phyloP scores from a whole-genome alignment of 2,113 vertebrate species.

The Ageneiosus marmoratus region DNA sequence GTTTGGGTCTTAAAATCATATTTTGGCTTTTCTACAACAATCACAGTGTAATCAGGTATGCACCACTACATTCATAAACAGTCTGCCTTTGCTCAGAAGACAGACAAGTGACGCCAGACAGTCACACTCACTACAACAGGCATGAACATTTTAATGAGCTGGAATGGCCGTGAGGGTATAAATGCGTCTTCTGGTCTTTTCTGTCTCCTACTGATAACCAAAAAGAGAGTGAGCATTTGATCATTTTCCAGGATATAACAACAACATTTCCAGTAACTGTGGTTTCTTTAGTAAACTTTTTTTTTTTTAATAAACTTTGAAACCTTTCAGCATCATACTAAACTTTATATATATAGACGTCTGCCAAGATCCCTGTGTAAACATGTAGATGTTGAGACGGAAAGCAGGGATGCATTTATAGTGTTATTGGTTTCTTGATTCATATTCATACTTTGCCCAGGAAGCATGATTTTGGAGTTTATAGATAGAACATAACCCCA shows the following conservation, averaged over 20 bases:
- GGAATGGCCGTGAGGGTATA: constrained; percentile 52
- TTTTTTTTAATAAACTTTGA: constrained; percentile 72
- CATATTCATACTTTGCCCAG: constrained; percentile 6
- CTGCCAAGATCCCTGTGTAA: constrained; percentile 66
- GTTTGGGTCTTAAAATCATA: constrained; percentile 54
- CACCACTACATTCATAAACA: constrained; percentile 65
- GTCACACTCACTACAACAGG: constrained; percentile 62
- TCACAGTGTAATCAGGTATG: constrained; percentile 63
- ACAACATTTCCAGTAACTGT: constrained; percentile 62
- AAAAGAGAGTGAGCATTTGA: constrained; percentile 45
- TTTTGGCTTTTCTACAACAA: constrained; percentile 62
- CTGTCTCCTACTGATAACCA: constrained; percentile 36
- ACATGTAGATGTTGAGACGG: constrained; percentile 62
- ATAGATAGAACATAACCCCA: constrained; percentile 8
- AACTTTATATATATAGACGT: constrained; percentile 52
- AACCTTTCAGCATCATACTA: constrained; percentile 73
- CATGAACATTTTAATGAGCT: constrained; percentile 62
- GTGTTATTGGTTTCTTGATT: constrained; percentile 22
- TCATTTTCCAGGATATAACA: constrained; percentile 74
- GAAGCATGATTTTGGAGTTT: constrained; percentile 2
- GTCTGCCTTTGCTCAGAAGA: constrained; percentile 58
- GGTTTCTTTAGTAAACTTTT: constrained; percentile 71
- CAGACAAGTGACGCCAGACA: constrained; percentile 61
- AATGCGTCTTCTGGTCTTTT: constrained; percentile 43
- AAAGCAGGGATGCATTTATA: constrained; percentile 48